Conservation (phyloP, 2,888 invertebrate genomes). For the Acronicta aceris region DNA sequence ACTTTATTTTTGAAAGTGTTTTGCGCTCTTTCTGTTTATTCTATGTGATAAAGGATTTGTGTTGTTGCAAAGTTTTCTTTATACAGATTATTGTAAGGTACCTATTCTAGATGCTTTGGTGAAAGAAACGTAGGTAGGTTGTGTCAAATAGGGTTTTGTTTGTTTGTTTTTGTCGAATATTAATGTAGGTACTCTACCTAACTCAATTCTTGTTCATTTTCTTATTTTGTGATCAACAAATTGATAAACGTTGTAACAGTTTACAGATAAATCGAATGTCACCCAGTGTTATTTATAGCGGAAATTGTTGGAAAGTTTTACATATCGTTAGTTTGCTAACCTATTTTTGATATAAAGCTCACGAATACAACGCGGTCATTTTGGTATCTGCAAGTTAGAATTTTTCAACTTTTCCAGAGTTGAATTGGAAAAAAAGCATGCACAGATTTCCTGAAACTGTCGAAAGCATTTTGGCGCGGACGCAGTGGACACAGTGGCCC, state of each 20-base stretch:
- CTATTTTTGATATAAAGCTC: conserved; percentile 19
- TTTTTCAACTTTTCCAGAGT: conserved; percentile 60
- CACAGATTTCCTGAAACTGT: conserved; percentile 75
- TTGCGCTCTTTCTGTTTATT: conserved; percentile 58
- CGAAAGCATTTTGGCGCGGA: conserved; percentile 82
- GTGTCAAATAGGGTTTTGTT: not conserved
- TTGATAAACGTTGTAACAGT: not conserved
- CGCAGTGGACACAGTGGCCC: conserved; percentile 60
- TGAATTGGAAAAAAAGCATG: conserved; percentile 60
- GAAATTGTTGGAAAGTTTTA: conserved; percentile 15
- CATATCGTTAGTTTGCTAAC: conserved; percentile 1
- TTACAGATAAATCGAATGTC: not conserved
- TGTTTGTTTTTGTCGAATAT: not conserved
- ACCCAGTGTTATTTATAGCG: not conserved
- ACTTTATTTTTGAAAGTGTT: conserved; percentile 74
- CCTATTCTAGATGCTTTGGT: conserved; percentile 29
- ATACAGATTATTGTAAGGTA: conserved; percentile 29
- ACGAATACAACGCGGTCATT: conserved; percentile 15
- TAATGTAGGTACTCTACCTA: too few species aligned
- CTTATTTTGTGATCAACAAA: too few species aligned
- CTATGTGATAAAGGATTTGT: conserved; percentile 41
- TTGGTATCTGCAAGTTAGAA: conserved; percentile 36
- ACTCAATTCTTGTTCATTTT: not conserved
- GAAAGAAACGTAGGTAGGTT: conserved; percentile 10
- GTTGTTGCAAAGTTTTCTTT: conserved; percentile 33